These are phyloP conservation scores for Python bivittatus DNA, from an alignment of 2,113 vertebrate species.

Conservation along the genomic window DNA sequence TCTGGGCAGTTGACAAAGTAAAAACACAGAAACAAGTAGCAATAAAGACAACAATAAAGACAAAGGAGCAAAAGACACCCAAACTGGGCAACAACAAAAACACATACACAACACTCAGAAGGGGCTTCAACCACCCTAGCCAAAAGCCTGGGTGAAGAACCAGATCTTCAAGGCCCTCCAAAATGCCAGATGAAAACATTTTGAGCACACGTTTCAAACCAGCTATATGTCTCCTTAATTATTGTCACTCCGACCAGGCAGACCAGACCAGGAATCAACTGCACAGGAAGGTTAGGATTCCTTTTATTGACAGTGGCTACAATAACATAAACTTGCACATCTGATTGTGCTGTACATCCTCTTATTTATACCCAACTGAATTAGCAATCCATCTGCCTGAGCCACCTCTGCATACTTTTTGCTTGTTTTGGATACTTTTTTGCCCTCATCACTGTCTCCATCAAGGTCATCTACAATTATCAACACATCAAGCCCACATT, in stretches of 20 bases:
- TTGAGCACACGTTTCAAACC: not conserved
- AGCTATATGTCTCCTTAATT: not conserved
- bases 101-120: not conserved
- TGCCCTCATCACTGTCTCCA: not conserved
- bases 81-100: not conserved
- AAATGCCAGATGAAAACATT: not conserved
- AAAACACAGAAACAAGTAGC: not conserved
- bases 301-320: not conserved
- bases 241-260: not conserved
- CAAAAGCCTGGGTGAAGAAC: not conserved
- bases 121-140: not conserved
- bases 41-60: not conserved
- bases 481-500: not conserved
- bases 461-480: not conserved
- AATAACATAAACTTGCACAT: not conserved
- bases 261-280: not conserved
- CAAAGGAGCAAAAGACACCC: not conserved
- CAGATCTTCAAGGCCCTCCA: not conserved
- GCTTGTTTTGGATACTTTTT: not conserved
- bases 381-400: not conserved
- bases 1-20: not conserved
- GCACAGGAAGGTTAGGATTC: not conserved
- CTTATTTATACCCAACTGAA: not conserved
- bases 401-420: no score
- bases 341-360: not conserved